Conservation (phyloP, 2,888 invertebrate genomes). For the Sturmia bella region DNA sequence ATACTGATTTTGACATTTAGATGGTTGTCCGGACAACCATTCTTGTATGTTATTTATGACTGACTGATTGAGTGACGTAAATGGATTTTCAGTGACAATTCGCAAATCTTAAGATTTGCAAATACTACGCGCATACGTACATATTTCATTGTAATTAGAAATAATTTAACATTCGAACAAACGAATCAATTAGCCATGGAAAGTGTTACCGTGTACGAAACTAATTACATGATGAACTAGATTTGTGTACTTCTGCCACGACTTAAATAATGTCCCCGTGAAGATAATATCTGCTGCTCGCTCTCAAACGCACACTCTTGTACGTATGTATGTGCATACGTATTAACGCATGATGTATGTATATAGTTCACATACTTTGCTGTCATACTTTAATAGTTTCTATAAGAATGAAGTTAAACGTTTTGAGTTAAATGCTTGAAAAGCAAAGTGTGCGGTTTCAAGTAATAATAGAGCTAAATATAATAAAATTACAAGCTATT, state of each 20-base stretch:
- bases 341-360: not conserved
- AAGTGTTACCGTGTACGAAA: slow-evolving; percentile 5
- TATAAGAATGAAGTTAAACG: too few species aligned
- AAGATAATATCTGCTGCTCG: not conserved
- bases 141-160: slow-evolving; percentile 26
- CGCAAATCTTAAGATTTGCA: not conserved
- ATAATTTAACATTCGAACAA: slow-evolving; percentile 27
- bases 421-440: too few species aligned
- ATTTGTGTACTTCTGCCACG: not conserved
- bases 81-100: slow-evolving; percentile 20
- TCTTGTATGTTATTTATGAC: slow-evolving; percentile 14
- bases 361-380: too few species aligned
- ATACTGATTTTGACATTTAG: slow-evolving; percentile 28
- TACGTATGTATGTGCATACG: not conserved
- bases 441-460: too few species aligned
- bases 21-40: slow-evolving; percentile 13
- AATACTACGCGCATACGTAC: too few species aligned
- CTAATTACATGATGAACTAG: slow-evolving; percentile 16
- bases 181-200: slow-evolving; percentile 18
- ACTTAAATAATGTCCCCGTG: not conserved
- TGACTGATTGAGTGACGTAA: slow-evolving; percentile 34
- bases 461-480: too few species aligned
- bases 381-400: too few species aligned
- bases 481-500: too few species aligned
- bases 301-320: too few species aligned